A percentile compares a stretch with the other conserved stretches of the same genome.
phyloP scores from a whole-genome alignment of 2,113 vertebrate genomes.

The Muntiacus reevesi region DNA sequence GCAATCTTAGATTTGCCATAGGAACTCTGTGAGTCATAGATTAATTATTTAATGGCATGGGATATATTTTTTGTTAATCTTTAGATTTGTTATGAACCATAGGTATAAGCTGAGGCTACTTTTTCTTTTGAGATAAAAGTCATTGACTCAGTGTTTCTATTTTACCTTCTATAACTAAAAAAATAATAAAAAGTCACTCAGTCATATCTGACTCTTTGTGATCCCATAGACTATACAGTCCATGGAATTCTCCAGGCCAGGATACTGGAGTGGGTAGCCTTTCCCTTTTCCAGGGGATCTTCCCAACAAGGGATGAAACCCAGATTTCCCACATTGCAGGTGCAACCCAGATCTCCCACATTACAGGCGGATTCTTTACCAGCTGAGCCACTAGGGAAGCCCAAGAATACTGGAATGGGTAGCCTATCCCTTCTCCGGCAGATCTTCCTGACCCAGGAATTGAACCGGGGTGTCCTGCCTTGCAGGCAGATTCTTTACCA shows the following conservation, averaged over 20 bases:
- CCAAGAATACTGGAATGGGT: background rate
- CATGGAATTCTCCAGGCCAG: background rate
- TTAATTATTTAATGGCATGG: background rate
- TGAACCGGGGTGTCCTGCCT: background rate
- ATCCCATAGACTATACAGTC: background rate
- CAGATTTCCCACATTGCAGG: background rate
- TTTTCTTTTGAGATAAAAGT: background rate
- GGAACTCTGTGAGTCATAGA: background rate
- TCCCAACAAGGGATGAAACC: background rate
- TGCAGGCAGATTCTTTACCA: background rate
- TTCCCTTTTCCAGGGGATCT: background rate
- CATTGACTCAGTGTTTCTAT: background rate
- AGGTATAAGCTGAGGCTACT: background rate
- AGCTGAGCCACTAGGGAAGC: background rate
- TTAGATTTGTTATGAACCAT: background rate
- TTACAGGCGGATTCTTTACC: background rate
- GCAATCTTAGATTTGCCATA: background rate
- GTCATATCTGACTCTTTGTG: background rate
- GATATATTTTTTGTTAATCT: background rate
- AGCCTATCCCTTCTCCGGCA: background rate
- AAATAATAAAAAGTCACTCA: background rate
- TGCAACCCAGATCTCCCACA: background rate
- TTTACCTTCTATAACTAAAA: background rate
- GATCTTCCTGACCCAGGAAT: background rate
- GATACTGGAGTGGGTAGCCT: background rate